Evolutionary conservation across 30 jellyfish, hydroid and myxozoan genomes (phyloP), one percentile per base, ranked within the genome.

Genomic region (Mastigias papua): DNA sequence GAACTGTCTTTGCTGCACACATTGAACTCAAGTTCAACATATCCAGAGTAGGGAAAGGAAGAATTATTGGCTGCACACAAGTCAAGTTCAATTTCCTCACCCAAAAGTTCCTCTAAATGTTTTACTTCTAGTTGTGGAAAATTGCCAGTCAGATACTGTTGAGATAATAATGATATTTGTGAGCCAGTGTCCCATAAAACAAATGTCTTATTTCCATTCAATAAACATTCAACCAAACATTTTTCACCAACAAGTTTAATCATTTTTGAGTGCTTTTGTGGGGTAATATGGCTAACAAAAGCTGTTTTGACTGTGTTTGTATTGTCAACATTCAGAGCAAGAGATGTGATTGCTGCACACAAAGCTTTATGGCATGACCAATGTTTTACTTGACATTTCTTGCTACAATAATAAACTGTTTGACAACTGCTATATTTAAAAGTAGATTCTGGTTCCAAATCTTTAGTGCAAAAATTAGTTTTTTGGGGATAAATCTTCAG

Each of bases 101-200:
- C 80, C 34, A 78, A 58, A 25, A 60, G 64, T 58, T 78, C 86
- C 1, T 48, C 48, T 67, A 48, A 35, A 28, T 48, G 46, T 74
- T 28, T 57, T 58, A 74, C 23, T 74, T 49, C 73, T 42, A 42
- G 86, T 2, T 57, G 51, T 10, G 88, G 78, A 62, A 84, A 72
- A 57, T 60, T 70, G 8, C 25, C 69, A 28, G 58, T 84, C 66
- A 84, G 73, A 57, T 67, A 73, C 33, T 35, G 34, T 25, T 66
- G 31, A 26, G 94, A 86, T 20, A 86, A 11, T 58, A 86, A 21
- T 33, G 94, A 86, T 64, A 87, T 89, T 78, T 87, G 96, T 19
- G 91, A 76, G 35, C 96, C 96, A 25, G 87, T 86, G 81, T 76
- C 95, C 95, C 95, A 86, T 10, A 64, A 65, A 11, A 48, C 90